These are phyloP conservation scores for Smutsia temminckii DNA, from an alignment of 2,797 vertebrate genomes.

Conservation along the genomic window DNA sequence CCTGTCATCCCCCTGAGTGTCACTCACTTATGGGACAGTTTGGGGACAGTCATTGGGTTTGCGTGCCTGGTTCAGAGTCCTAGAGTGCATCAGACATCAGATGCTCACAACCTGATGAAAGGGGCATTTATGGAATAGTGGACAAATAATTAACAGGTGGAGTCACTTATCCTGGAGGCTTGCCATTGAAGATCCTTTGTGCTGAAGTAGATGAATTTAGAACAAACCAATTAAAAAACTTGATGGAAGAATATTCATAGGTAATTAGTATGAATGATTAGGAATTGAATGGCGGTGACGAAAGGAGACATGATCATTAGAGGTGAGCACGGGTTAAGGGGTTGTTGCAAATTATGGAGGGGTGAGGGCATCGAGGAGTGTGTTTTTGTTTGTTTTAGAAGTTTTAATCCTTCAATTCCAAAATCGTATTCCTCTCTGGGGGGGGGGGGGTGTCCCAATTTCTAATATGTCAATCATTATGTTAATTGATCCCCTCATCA, in stretches of 20 bases:
- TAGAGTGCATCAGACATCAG: accelerated
- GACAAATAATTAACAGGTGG: background rate
- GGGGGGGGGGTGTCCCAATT: background rate
- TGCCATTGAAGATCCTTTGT: background rate
- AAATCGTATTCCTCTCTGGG: background rate
- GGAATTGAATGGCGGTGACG: background rate
- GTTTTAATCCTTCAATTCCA: background rate
- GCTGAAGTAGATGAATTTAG: background rate
- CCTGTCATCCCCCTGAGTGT: accelerated
- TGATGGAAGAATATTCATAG: background rate
- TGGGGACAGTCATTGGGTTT: background rate
- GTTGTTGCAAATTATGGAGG: background rate
- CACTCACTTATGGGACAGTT: no score
- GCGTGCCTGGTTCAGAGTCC: background rate
- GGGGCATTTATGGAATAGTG: background rate
- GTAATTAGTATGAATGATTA: background rate
- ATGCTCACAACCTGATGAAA: background rate
- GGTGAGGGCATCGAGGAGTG: accelerated
- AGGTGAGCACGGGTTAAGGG: accelerated
- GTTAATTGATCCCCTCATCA: background rate
- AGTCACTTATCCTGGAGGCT: background rate
- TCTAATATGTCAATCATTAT: background rate
- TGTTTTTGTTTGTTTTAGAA: background rate
- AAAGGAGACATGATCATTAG: background rate
- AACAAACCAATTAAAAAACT: background rate